Conservation (phyloP, 2,888 invertebrate species). For the Platycnemis pennipes region DNA sequence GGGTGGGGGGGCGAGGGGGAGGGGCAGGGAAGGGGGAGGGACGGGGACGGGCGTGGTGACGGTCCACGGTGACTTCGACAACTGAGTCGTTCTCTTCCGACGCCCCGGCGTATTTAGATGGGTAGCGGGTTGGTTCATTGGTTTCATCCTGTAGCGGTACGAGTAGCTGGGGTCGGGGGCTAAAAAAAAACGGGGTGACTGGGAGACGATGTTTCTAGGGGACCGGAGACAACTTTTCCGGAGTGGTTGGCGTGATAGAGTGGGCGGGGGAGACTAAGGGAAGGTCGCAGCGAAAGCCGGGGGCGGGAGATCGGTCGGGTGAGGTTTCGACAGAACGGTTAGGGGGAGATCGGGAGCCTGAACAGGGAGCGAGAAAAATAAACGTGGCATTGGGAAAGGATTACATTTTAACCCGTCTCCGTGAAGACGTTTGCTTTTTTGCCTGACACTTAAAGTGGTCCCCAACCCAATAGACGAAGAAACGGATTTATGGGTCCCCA, state of each 20-base stretch:
- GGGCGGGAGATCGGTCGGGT: background rate
- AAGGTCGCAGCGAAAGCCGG: background rate
- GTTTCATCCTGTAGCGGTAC: conserved; percentile 54
- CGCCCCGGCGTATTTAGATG: conserved; percentile 59
- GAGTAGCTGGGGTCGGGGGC: conserved; percentile 43
- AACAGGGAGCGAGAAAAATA: conserved; percentile 26
- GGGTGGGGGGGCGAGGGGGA: background rate
- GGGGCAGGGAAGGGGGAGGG: background rate
- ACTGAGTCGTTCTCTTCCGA: conserved; percentile 58
- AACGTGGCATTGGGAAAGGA: conserved; percentile 62
- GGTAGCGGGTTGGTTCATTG: conserved; percentile 55
- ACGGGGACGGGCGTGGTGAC: conserved; percentile 37
- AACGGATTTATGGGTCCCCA: background rate
- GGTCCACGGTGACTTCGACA: conserved; percentile 50
- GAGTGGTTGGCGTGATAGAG: background rate
- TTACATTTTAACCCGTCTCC: conserved; percentile 62
- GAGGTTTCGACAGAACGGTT: conserved; percentile 29
- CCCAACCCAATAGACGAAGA: background rate
- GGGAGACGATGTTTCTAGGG: conserved; percentile 45
- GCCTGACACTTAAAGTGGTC: conserved; percentile 45
- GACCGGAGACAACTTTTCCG: conserved; percentile 58
- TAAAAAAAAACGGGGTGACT: background rate
- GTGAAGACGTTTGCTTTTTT: conserved; percentile 45
- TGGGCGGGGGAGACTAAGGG: background rate
- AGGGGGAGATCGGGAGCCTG: conserved; percentile 9